These are phyloP conservation scores for Synanthedon vespiformis DNA, from an alignment of 2,888 invertebrate species.

Conservation along the genomic window DNA sequence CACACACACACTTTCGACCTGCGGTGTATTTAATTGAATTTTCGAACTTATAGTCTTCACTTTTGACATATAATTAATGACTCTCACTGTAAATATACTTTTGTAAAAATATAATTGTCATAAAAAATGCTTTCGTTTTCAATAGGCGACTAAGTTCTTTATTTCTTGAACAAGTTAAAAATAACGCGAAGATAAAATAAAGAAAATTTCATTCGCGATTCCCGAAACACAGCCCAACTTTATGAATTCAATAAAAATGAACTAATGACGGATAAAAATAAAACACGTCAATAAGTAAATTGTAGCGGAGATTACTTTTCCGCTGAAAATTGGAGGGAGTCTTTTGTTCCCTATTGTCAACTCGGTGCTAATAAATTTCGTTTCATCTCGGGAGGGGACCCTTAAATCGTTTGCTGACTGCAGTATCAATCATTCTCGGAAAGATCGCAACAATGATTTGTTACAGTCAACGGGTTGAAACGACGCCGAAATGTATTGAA, in stretches of 20 bases:
- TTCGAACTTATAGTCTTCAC: too few relatives aligned
- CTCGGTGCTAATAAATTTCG: constrained; percentile 44
- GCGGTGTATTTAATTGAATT: too few relatives aligned
- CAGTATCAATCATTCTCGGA: constrained; percentile 45
- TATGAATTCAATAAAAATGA: constrained; percentile 14
- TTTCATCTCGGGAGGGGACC: constrained; percentile 30
- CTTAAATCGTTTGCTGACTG: constrained; percentile 35
- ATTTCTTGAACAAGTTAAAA: too few relatives aligned
- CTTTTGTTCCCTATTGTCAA: constrained; percentile 42
- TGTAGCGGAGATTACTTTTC: constrained; percentile 27
- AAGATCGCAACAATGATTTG: constrained; percentile 45
- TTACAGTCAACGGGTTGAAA: constrained; percentile 36
- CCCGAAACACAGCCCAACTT: background rate
- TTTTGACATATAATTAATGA: too few relatives aligned
- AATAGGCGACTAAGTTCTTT: too few relatives aligned
- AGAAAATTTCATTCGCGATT: too few relatives aligned
- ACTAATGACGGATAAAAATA: constrained; percentile 17
- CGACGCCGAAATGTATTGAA: constrained; percentile 25
- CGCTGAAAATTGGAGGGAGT: constrained; percentile 19
- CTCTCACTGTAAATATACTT: too few relatives aligned
- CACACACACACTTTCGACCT: too few relatives aligned
- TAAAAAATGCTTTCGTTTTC: too few relatives aligned
- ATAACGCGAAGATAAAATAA: too few relatives aligned
- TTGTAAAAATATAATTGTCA: too few relatives aligned
- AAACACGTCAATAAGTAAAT: constrained; percentile 37